Percentiles rank a stretch among this genome's conserved stretches.
These are phyloP conservation scores for Sthenelais limicola DNA, from an alignment of 2,888 invertebrate species.

Conservation along the genomic window DNA sequence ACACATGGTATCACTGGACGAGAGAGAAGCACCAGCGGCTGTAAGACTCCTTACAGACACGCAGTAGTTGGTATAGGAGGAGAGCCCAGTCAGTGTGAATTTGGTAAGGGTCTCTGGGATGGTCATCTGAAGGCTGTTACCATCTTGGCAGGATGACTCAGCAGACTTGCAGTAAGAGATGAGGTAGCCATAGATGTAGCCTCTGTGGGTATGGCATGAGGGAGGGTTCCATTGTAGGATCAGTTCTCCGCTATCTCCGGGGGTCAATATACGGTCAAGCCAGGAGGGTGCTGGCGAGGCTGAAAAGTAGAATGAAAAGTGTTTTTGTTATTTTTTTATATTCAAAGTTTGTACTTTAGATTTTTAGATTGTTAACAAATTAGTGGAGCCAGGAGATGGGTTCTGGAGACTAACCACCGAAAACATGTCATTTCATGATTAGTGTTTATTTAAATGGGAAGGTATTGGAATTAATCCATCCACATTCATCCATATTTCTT, in stretches of 20 bases:
- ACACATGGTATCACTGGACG: neutral
- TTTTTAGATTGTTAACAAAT: too few species aligned
- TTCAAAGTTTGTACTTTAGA: too few species aligned
- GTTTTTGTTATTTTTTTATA: too few species aligned
- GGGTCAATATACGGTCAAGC: too few species aligned
- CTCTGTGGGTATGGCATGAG: neutral
- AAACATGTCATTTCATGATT: too few species aligned
- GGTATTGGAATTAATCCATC: too few species aligned
- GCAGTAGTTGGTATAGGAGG: slow-evolving; percentile 1
- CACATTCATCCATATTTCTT: too few species aligned
- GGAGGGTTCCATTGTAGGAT: neutral
- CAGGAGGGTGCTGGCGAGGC: slow-evolving; percentile 7
- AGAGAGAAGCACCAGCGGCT: neutral
- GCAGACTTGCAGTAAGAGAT: neutral
- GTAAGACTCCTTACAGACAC: slow-evolving; percentile 17
- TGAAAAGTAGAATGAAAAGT: too few species aligned
- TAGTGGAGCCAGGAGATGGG: too few species aligned
- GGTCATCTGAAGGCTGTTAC: neutral
- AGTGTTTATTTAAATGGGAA: too few species aligned
- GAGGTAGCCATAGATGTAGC: slow-evolving; percentile 10
- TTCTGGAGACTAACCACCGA: too few species aligned
- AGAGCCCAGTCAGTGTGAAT: neutral
- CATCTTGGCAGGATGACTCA: neutral
- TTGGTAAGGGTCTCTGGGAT: neutral
- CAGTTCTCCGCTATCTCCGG: slow-evolving; percentile 10